These are phyloP conservation scores for Matsumyia berberina DNA, from an alignment of 2,888 invertebrate species.

Conservation along the genomic window DNA sequence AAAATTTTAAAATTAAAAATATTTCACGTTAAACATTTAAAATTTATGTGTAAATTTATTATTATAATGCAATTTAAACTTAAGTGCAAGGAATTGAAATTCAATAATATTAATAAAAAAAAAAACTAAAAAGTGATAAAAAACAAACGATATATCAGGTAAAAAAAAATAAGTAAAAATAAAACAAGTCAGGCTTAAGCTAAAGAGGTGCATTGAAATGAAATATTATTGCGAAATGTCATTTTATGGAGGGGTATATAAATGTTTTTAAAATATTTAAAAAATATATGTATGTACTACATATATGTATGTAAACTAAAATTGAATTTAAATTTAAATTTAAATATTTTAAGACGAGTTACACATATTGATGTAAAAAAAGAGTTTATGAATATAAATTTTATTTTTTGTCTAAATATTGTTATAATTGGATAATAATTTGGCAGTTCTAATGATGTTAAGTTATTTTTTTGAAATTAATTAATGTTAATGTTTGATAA, in stretches of 20 bases:
- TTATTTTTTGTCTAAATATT: constrained; percentile 8
- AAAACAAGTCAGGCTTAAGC: constrained; percentile 29
- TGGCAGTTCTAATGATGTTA: constrained; percentile 1
- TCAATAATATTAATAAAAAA: constrained; percentile 36
- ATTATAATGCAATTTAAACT: constrained; percentile 10
- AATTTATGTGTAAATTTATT: constrained; percentile 2
- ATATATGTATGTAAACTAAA: neutral
- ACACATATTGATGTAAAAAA: neutral
- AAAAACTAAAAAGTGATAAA: constrained; percentile 48
- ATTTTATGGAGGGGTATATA: constrained; percentile 12
- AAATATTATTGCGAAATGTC: constrained; percentile 10
- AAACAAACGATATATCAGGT: constrained; percentile 64
- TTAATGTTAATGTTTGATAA: constrained; percentile 23
- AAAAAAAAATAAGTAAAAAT: constrained; percentile 21
- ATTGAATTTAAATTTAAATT: constrained; percentile 5
- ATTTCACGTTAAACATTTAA: neutral
- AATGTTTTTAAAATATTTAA: neutral
- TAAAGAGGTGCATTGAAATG: constrained; percentile 41
- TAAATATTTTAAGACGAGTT: constrained; percentile 4
- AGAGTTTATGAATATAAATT: neutral
- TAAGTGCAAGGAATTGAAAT: constrained; percentile 60
- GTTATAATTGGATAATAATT: constrained; percentile 2
- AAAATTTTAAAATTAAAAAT: neutral
- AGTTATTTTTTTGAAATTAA: neutral
- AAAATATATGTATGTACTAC: too few species aligned